Evolutionary conservation across 2,113 vertebrate genomes (phyloP).

Genomic region (Zosterops lateralis): DNA sequence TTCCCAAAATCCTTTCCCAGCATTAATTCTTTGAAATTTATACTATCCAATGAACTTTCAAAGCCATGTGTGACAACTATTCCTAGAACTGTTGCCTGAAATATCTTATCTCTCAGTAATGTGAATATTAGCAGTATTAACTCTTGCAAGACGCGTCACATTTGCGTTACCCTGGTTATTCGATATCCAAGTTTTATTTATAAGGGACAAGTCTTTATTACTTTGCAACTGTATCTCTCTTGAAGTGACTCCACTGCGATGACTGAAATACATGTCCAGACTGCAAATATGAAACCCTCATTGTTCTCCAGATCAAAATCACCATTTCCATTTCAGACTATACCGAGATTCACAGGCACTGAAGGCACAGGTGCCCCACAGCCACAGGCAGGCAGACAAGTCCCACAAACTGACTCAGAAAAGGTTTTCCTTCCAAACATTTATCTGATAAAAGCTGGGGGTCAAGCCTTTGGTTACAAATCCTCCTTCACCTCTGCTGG

Average conservation of each 20-base stretch:
- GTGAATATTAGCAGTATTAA: not conserved
- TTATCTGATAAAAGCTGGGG: not conserved
- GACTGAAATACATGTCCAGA: not conserved
- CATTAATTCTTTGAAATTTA: not conserved
- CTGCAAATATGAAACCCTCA: not conserved
- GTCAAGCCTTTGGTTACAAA: not conserved
- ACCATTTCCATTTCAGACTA: not conserved
- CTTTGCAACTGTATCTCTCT: not conserved
- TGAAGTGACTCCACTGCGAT: not conserved
- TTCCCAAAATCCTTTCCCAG: not conserved
- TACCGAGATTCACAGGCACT: not conserved
- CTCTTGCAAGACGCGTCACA: accelerated
- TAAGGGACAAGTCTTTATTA: not conserved
- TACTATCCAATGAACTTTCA: not conserved
- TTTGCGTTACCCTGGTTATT: not conserved
- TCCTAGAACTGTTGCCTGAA: not conserved
- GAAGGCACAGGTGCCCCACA: not conserved
- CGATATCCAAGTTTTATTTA: not conserved
- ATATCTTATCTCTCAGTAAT: not conserved
- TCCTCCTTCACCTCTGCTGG: not conserved
- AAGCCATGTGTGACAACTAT: not conserved
- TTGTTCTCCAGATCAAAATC: not conserved
- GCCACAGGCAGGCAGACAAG: not conserved
- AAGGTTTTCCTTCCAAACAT: not conserved
- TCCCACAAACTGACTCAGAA: not conserved